A percentile compares a stretch with the other conserved stretches of the same genome.
Conservation (phyloP, 2,113 vertebrate species). For the Carlito syrichta region DNA sequence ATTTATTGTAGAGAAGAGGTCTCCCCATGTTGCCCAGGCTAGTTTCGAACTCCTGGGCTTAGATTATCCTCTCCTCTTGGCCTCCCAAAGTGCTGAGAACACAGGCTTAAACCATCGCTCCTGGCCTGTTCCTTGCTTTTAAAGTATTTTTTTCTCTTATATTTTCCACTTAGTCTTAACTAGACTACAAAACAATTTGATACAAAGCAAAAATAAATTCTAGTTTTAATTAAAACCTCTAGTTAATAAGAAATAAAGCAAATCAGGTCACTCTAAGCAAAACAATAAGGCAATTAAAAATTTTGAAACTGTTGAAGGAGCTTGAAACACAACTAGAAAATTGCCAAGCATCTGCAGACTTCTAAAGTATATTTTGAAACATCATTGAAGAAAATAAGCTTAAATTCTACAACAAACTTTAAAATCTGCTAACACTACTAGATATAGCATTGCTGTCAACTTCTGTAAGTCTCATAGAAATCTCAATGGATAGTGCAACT, state of each 20-base stretch:
- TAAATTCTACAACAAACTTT: background rate
- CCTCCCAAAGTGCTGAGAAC: no score
- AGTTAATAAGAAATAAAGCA: slow-evolving; percentile 2
- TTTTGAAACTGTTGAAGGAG: background rate
- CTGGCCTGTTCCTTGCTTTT: no score
- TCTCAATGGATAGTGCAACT: background rate
- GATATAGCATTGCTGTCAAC: background rate
- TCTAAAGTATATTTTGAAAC: background rate
- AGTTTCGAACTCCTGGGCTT: no score
- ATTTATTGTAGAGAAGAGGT: no score
- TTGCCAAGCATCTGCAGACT: background rate
- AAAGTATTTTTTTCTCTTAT: background rate
- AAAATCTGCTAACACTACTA: background rate
- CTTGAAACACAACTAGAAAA: slow-evolving; percentile 3
- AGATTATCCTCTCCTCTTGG: no score
- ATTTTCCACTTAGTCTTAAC: background rate
- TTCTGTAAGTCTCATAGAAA: background rate
- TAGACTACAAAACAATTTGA: background rate
- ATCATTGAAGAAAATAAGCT: background rate
- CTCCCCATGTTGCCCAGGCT: no score
- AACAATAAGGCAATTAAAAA: background rate
- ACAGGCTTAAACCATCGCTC: no score
- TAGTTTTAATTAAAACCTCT: slow-evolving; percentile 6
- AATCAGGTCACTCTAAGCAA: background rate
- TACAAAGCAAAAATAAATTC: slow-evolving; percentile 29